Evolutionary conservation across 2,888 invertebrate species (phyloP).

Genomic region (Bibio marci): DNA sequence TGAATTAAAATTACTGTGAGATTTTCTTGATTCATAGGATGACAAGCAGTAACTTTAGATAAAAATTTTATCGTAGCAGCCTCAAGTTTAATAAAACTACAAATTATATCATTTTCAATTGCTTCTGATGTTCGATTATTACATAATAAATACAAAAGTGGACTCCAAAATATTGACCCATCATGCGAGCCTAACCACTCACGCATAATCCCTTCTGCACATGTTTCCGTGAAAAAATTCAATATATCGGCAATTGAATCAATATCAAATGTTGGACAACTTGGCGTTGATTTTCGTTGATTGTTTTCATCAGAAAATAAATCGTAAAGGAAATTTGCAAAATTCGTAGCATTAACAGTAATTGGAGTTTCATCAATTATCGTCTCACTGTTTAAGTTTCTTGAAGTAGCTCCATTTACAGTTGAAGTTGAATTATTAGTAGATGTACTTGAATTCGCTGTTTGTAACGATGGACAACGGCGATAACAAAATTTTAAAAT

Average conservation of each 20-base stretch:
- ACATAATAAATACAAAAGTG: constrained; percentile 58
- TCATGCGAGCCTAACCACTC: constrained; percentile 73
- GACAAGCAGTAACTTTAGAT: constrained; percentile 68
- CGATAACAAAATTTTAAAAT: constrained; percentile 34
- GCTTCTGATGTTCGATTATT: constrained; percentile 31
- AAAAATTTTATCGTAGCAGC: constrained; percentile 68
- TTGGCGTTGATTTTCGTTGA: constrained; percentile 7
- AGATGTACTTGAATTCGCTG: too few relatives aligned
- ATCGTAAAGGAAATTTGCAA: too few relatives aligned
- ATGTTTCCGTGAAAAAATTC: constrained; percentile 65
- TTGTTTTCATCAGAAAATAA: too few relatives aligned
- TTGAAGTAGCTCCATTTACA: too few relatives aligned
- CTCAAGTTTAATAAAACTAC: constrained; percentile 41
- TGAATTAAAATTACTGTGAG: constrained; percentile 54
- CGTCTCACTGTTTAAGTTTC: too few relatives aligned
- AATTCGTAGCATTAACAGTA: too few relatives aligned
- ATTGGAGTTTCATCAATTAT: too few relatives aligned
- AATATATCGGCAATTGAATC: constrained; percentile 48
- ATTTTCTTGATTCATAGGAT: constrained; percentile 66
- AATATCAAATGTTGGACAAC: constrained; percentile 34
- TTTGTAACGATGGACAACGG: too few relatives aligned
- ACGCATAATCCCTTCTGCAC: constrained; percentile 63
- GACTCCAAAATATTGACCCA: constrained; percentile 74
- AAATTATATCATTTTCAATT: constrained; percentile 1
- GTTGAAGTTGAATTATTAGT: too few relatives aligned